Base-by-base conservation (phyloP, 2,797 vertebrate genomes). In the Alauda arvensis region DNA sequence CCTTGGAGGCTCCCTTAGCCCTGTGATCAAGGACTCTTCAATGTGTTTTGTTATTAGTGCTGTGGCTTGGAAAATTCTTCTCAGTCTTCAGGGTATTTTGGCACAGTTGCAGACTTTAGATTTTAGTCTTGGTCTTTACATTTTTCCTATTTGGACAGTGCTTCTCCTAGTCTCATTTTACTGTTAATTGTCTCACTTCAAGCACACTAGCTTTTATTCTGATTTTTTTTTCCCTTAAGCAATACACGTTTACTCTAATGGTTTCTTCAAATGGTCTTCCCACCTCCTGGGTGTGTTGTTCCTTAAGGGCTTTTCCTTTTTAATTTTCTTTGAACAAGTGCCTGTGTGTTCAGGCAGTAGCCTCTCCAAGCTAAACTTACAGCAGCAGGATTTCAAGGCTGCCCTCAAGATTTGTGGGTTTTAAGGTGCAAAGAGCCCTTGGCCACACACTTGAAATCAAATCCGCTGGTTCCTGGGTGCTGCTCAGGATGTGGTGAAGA, bases 231-330 rank as follows among this genome's bases (percentile, higher is more conserved):
- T 6, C 39, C 43, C 13, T 83, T 55, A 57, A 82, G 62, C 75
- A 59, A 51, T 65, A 11, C 6, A 18, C 1, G 2, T 49, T 79
- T 84, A 71, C 34, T 63, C 59, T 80, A 93, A 90, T 13, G 46
- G 53, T 56, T 77, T 77, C 46, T 88, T 90, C 46, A 79, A 72
- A 89, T 57, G 57, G 31, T 84, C 46, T 82, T 88, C 40, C 68
- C 23, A 29, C 71, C 86, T 91, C 71, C 43, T 77, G 87, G 53
- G 71, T 83, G 56, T 90, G 52, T 71, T 79, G 89, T 86, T 82
- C 61, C 40, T 81, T 81, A 74, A 18, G 77, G 40, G 34, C n/a
- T 90, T 93, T 87, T 79, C 28, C 57, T 83, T 61, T 86, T 65
- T 48, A 57, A 74, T 81, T 82, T 74, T 87, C 63, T 83, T 90